These are phyloP conservation scores for Aptenodytes patagonicus DNA, from an alignment of 2,113 vertebrate genomes.

Conservation along the genomic window DNA sequence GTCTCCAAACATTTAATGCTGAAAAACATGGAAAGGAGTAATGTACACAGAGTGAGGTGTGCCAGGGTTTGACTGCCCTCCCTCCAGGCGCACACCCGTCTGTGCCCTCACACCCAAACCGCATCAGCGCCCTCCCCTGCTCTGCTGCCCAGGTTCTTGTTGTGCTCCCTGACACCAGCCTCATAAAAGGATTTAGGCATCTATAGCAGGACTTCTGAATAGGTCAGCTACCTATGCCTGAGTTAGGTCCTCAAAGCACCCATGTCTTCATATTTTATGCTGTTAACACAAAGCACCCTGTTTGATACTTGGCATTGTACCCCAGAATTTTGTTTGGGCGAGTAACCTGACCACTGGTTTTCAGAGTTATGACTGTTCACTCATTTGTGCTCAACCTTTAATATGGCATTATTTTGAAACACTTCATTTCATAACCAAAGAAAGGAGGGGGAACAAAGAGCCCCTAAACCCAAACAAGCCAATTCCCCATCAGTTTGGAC, in stretches of 20 bases:
- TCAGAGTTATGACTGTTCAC: not conserved
- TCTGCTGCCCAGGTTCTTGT: not conserved
- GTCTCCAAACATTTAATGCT: not conserved
- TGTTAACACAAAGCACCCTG: not conserved
- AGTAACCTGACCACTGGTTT: not conserved
- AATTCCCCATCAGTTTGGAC: not conserved
- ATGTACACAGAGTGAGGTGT: not conserved
- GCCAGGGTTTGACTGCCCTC: not conserved
- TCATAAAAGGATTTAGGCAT: not conserved
- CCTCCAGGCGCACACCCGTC: rapidly evolving
- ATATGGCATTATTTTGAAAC: not conserved
- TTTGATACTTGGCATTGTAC: not conserved
- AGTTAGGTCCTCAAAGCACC: not conserved
- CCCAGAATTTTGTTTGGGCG: not conserved
- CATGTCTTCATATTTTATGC: not conserved
- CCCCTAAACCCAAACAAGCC: not conserved
- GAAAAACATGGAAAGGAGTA: not conserved
- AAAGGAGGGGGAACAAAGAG: not conserved
- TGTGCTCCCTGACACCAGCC: not conserved
- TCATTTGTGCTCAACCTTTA: not conserved
- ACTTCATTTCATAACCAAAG: not conserved
- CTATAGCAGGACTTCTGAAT: rapidly evolving
- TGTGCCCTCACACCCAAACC: rapidly evolving
- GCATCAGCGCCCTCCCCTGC: not conserved
- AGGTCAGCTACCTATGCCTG: not conserved